Evolutionary conservation across 2,113 vertebrate genomes (phyloP), one percentile per base, ranked within the genome.

Genomic region (Callithrix jacchus): DNA sequence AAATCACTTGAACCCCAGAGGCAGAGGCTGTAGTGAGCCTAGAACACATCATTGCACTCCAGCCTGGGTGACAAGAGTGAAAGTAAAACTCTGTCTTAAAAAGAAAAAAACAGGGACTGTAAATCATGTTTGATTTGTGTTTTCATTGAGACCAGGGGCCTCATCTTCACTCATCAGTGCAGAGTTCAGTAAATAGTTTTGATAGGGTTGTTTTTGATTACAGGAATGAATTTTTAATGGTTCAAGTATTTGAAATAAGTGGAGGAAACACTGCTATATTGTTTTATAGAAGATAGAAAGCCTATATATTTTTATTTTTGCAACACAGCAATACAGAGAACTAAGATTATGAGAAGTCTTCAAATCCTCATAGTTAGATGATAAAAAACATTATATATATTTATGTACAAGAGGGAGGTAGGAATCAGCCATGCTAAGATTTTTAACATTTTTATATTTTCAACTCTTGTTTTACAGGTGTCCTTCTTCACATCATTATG

Each of bases 401-500:
- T 66, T 45, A 52, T 64, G 40, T 37, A 16, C 3, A 25, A 61
- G 17, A 49, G 42, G 37, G 58, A 81, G 20, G 47, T 70, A 66
- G 56, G 47, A 71, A 13, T 85, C 52, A 47, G 6, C 68, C 66
- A 40, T 45, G 42, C 9, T 83, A 30, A 91, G 42, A 90, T 25
- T 47, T 32, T 56, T 91, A 47, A 89, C 54, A 20, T 80, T 77
- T 70, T 85, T 54, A 5, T 70, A 4, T 89, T 88, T 68, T 90
- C 32, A n/a, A 35, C 13, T 27, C 32, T 64, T 94, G 66, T 97
- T 93, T 95, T 97, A 20, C 98, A 99, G 99, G 99, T 99, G 37
- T 99, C 99, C 5, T 99, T 99, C 98, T 99, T 99, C 98, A 99
- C 99, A 0, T 99, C 99, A 0, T 97, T 99, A 79, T 99, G 99